Conservation (phyloP, 1,140 invertebrate genomes). For the Drosophila murphyi region DNA sequence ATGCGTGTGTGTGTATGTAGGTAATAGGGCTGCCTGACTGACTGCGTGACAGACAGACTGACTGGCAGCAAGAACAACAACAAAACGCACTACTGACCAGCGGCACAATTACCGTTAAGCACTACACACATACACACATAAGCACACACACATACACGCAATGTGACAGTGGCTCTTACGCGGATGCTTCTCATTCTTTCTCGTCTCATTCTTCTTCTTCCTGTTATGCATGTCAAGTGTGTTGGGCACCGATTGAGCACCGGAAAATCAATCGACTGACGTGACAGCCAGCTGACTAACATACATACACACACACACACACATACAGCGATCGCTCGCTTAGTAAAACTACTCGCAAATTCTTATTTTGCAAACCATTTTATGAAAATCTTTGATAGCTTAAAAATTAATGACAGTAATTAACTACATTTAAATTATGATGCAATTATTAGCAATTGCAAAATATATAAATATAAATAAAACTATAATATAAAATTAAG, state of each 20-base stretch:
- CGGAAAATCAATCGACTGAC: conserved; percentile 79
- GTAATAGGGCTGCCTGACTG: conserved; percentile 63
- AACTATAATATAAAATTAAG: too few relatives aligned
- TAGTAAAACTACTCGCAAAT: not conserved
- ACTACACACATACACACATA: conserved; percentile 43
- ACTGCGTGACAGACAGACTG: conserved; percentile 44
- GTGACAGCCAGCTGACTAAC: conserved; percentile 58
- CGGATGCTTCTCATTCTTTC: not conserved
- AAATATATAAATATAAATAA: too few relatives aligned
- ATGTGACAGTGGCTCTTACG: conserved; percentile 58
- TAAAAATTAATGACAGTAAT: too few relatives aligned
- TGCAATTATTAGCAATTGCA: too few relatives aligned
- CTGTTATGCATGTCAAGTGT: conserved; percentile 76
- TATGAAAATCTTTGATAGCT: too few relatives aligned
- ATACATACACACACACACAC: not conserved
- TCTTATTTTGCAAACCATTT: too few relatives aligned
- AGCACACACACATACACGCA: conserved; percentile 37
- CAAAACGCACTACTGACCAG: conserved; percentile 60
- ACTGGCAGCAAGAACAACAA: conserved; percentile 29
- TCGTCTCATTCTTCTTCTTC: conserved; percentile 25
- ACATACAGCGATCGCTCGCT: conserved; percentile 3
- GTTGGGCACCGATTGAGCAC: conserved; percentile 68
- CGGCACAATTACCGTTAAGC: conserved; percentile 73
- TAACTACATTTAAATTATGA: too few relatives aligned
- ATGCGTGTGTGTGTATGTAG: conserved; percentile 48